Evolutionary conservation across 2,113 vertebrate genomes (phyloP), one percentile per base, ranked within the genome.

Genomic region (Periophthalmodon schlosseri): DNA sequence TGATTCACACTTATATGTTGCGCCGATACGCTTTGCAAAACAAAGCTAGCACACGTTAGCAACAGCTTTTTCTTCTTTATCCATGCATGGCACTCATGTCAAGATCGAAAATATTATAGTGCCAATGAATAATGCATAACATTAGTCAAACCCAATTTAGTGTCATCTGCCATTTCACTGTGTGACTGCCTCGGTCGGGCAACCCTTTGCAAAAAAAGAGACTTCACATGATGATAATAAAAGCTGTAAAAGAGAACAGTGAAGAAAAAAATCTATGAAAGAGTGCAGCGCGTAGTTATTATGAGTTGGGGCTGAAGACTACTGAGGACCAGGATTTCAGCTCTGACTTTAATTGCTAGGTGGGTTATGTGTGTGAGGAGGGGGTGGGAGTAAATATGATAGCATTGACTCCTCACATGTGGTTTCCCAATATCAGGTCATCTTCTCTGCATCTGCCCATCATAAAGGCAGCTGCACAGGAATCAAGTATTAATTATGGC

Each of bases 401-500:
- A 89, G 84, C 68, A 82, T 77, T 85, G 89, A 89, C 81, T 93
- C 80, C 66, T 93, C 91, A 91, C 90, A 93, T 93, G 94, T 88
- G 92, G 94, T 93, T 94, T 93, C 83, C 74, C 77, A 77, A 91
- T 89, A 87, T 91, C 83, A 84, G 85, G 93, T 94, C 91, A 93
- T 93, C 92, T 92, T 89, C 87, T 91, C 92, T 84, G 81, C 92
- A 92, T 91, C 92, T 93, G 90, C 86, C 84, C 82, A 86, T 92
- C 87, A 92, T 90, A 91, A 92, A 94, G 92, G 91, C 87, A 93
- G 91, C 90, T 92, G 89, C 84, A 77, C 77, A 81, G 87, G 87
- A 93, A 89, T 88, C 91, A 90, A 93, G 93, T 94, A 94, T 94
- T 93, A 94, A 95, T 95, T 95, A 95, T 92, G 92, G 81, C 89